Percentiles rank a stretch among this genome's conserved stretches.
Conservation (phyloP, 1,140 invertebrate species). For the Cydia strobilella region DNA sequence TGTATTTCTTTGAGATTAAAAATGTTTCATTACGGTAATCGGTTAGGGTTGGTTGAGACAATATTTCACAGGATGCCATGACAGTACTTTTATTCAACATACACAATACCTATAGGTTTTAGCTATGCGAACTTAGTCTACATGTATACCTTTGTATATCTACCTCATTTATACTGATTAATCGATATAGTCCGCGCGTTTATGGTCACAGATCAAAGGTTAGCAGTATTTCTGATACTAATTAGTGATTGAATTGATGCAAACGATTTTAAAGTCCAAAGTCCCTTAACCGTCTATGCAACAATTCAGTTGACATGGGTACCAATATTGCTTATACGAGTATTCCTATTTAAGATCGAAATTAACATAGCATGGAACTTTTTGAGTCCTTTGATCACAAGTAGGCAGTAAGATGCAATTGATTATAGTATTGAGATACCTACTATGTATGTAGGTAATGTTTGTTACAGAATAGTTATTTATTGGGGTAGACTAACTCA, state of each 20-base stretch:
- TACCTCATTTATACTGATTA: neutral
- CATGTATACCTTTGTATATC: neutral
- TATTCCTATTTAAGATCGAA: neutral
- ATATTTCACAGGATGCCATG: too few species aligned
- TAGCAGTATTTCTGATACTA: neutral
- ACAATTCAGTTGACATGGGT: neutral
- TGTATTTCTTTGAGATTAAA: too few species aligned
- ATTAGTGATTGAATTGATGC: neutral
- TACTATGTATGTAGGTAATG: neutral
- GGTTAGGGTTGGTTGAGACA: too few species aligned
- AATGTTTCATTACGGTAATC: too few species aligned
- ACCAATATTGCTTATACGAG: neutral
- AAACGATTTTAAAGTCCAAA: neutral
- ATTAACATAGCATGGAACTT: neutral
- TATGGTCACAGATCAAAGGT: conserved; percentile 7
- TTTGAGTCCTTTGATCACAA: neutral
- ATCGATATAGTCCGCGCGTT: neutral
- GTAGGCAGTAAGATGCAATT: neutral
- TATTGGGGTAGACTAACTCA: conserved; percentile 18
- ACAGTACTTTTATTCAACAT: too few species aligned
- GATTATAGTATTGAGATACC: neutral
- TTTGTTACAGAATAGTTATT: neutral
- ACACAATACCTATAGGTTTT: too few species aligned
- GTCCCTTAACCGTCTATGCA: neutral
- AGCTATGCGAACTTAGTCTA: too few species aligned